These are phyloP conservation scores for Scolopax mira DNA, from an alignment of 2,113 vertebrate species.

Conservation along the genomic window DNA sequence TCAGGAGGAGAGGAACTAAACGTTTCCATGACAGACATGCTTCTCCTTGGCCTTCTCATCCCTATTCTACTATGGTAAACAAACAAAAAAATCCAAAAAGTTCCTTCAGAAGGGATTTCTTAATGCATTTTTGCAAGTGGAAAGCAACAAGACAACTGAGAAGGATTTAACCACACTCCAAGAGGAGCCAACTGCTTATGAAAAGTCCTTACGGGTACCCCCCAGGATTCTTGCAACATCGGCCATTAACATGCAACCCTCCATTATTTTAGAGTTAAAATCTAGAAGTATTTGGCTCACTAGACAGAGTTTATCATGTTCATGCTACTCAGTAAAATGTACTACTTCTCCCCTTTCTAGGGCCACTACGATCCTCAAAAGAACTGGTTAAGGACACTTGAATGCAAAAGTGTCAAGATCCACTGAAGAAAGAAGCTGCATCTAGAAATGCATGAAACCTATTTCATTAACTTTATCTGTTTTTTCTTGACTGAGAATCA, in stretches of 20 bases:
- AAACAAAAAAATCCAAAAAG: background rate
- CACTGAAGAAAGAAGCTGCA: background rate
- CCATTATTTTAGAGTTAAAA: background rate
- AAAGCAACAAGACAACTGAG: background rate
- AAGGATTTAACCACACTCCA: background rate
- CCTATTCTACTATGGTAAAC: background rate
- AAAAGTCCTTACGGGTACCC: background rate
- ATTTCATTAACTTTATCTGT: background rate
- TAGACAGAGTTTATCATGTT: background rate
- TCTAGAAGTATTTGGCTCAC: background rate
- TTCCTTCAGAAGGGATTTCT: background rate
- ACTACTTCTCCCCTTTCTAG: background rate
- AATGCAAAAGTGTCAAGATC: background rate
- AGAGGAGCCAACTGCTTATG: background rate
- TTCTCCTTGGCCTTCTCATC: background rate
- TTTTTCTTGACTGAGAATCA: background rate
- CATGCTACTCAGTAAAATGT: background rate
- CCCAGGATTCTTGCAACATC: background rate
- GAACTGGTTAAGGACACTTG: background rate
- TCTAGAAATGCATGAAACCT: background rate
- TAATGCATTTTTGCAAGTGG: background rate
- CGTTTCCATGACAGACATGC: background rate
- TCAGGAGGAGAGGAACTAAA: background rate
- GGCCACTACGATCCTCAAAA: background rate
- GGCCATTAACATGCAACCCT: background rate